phyloP scores from a whole-genome alignment of 2,888 invertebrate species.

The Drosophila infuscata region DNA sequence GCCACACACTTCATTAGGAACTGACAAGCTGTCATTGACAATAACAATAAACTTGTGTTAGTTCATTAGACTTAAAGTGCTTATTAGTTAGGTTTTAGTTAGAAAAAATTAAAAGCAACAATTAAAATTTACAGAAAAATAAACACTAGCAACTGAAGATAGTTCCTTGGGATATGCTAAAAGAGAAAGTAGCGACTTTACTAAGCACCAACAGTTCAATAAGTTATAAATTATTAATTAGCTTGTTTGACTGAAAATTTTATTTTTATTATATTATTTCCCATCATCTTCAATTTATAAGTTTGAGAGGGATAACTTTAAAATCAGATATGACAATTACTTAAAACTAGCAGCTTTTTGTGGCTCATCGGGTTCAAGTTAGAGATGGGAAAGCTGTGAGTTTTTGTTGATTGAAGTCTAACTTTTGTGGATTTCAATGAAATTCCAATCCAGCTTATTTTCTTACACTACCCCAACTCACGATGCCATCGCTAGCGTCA shows the following conservation, averaged over 20 bases:
- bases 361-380: neutral
- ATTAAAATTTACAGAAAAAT: neutral
- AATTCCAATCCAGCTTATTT: neutral
- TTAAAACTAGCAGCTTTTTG: neutral
- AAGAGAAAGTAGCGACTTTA: neutral
- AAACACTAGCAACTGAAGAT: neutral
- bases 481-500: conserved; percentile 50
- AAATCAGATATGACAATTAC: neutral
- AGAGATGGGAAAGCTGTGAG: neutral
- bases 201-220: neutral
- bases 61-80: conserved; percentile 2
- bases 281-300: neutral
- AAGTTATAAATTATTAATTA: conserved; percentile 1
- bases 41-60: neutral
- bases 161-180: neutral
- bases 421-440: neutral
- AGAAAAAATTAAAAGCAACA: neutral
- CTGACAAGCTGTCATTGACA: neutral
- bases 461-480: conserved; percentile 2
- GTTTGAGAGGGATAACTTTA: neutral
- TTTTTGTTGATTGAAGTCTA: neutral
- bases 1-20: conserved; percentile 12
- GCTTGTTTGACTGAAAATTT: neutral
- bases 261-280: neutral
- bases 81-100: neutral